These are phyloP conservation scores for Oxyura jamaicensis DNA, from an alignment of 2,113 vertebrate species.

Conservation along the genomic window DNA sequence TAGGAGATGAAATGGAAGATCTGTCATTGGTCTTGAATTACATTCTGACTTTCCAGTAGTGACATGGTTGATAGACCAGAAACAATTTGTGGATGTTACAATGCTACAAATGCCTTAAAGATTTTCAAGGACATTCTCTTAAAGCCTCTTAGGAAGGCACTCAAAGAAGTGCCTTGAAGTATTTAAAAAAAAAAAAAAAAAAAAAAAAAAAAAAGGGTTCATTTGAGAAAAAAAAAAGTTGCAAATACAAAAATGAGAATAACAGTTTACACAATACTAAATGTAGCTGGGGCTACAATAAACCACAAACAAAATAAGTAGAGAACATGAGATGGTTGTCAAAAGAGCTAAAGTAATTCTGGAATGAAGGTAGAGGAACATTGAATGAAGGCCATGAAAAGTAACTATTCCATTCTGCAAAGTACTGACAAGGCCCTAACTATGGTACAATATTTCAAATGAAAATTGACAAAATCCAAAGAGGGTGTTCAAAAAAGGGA, in stretches of 20 bases:
- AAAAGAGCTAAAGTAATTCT: neutral
- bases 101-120: neutral
- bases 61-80: neutral
- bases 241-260: neutral
- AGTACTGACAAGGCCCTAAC: neutral
- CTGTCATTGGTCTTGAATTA: neutral
- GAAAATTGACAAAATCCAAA: neutral
- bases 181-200: neutral
- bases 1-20: neutral
- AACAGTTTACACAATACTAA: neutral
- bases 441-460: neutral
- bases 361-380: neutral
- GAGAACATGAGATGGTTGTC: neutral
- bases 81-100: neutral
- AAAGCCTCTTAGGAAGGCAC: neutral
- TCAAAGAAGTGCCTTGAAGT: neutral
- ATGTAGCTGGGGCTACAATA: neutral
- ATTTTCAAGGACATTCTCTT: neutral
- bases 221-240: neutral
- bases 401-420: neutral
- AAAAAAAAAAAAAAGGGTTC: neutral
- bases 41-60: neutral
- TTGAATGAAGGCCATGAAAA: neutral
- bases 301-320: neutral
- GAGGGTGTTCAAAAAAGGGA: neutral